A percentile compares a stretch with the other conserved stretches of the same genome.
Evolutionary conservation across 2,888 invertebrate species (phyloP).

Genomic region (Penaeus monodon): DNA sequence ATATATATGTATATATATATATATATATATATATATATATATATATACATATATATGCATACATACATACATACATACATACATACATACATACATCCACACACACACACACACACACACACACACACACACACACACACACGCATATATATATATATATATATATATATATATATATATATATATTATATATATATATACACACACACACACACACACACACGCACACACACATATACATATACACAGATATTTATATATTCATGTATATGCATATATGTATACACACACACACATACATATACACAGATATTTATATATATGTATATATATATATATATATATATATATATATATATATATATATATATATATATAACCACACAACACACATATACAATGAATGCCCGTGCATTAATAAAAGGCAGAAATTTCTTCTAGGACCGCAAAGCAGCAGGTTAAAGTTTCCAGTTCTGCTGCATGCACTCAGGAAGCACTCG

Average conservation of each 20-base stretch:
- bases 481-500: no score
- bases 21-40: no score
- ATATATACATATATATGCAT: background rate
- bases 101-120: background rate
- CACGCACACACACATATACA: background rate
- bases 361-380: background rate
- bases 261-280: constrained; percentile 15
- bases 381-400: background rate
- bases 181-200: constrained; percentile 29
- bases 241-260: constrained; percentile 20
- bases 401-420: no score
- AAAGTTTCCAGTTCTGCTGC: no score
- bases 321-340: background rate
- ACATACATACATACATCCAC: background rate
- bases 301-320: background rate
- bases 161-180: constrained; percentile 3
- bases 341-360: background rate
- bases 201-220: background rate
- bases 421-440: no score
- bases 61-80: background rate
- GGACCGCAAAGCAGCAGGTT: no score
- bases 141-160: background rate
- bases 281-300: constrained; percentile 6
- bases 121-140: background rate
- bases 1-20: no score